A percentile compares a stretch with the other conserved stretches of the same genome.
phyloP scores from a whole-genome alignment of 2,797 vertebrate species.

The Gambelia wislizenii region DNA sequence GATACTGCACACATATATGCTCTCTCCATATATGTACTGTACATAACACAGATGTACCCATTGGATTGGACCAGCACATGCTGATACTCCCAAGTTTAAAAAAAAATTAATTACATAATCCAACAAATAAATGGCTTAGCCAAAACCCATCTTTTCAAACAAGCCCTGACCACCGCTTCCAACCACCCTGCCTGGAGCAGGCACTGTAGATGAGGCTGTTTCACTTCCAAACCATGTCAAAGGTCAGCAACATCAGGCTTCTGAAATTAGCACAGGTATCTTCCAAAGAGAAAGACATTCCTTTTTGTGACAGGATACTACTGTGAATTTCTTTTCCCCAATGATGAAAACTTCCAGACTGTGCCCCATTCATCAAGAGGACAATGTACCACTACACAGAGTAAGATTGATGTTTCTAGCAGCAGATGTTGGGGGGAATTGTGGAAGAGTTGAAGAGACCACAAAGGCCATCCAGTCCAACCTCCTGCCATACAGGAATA shows the following conservation, averaged over 20 bases:
- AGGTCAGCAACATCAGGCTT: slow-evolving; percentile 8
- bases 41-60: slow-evolving; percentile 30
- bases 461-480: too few relatives aligned
- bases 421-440: too few relatives aligned
- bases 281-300: background rate
- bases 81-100: slow-evolving; percentile 31
- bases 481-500: too few relatives aligned
- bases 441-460: too few relatives aligned
- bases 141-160: slow-evolving; percentile 38
- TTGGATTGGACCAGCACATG: slow-evolving; percentile 35
- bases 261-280: background rate
- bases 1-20: background rate
- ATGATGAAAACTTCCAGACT: too few relatives aligned
- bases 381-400: too few relatives aligned
- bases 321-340: too few relatives aligned
- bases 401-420: too few relatives aligned
- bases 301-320: too few relatives aligned
- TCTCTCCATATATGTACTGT: background rate
- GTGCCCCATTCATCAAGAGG: too few relatives aligned
- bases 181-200: slow-evolving; percentile 44
- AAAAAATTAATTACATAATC: slow-evolving; percentile 67
- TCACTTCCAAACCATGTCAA: background rate
- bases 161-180: slow-evolving; percentile 47
- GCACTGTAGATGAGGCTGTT: slow-evolving; percentile 51
- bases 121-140: slow-evolving; percentile 68